Percentiles rank a stretch among this genome's conserved stretches.
Conservation (phyloP, 2,888 invertebrate species). For the Schrankia costaestrigalis region DNA sequence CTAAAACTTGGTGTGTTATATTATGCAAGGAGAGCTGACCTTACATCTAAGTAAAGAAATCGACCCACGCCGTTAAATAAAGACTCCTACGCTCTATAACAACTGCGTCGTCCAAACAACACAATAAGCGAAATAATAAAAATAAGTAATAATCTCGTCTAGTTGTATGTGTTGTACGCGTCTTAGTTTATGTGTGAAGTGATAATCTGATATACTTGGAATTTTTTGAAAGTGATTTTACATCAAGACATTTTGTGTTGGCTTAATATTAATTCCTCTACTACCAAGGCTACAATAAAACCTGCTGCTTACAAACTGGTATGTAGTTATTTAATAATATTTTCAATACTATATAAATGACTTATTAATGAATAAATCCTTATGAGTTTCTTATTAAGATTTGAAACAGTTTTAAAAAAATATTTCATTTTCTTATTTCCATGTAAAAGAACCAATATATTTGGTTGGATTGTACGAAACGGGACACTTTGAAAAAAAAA, state of each 20-base stretch:
- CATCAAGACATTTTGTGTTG: no score
- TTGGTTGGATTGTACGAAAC: no score
- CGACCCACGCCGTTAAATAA: slow-evolving; percentile 72
- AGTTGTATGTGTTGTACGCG: slow-evolving; percentile 19
- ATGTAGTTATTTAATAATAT: no score
- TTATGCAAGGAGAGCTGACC: slow-evolving; percentile 56
- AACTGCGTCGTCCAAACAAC: slow-evolving; percentile 50
- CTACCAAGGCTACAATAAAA: slow-evolving; percentile 49
- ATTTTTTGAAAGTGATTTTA: no score
- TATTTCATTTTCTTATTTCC: no score
- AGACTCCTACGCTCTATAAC: slow-evolving; percentile 66
- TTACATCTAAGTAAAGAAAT: slow-evolving; percentile 60
- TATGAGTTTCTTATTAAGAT: no score
- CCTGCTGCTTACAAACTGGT: slow-evolving; percentile 34
- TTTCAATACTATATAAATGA: no score
- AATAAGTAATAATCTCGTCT: slow-evolving; percentile 34
- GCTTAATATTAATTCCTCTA: slow-evolving; percentile 40
- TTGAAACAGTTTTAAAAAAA: no score
- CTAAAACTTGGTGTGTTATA: slow-evolving; percentile 43
- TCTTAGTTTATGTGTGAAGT: slow-evolving; percentile 35
- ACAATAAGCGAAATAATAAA: slow-evolving; percentile 52
- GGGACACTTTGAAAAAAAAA: no score
- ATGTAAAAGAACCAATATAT: no score
- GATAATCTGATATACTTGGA: slow-evolving; percentile 14
- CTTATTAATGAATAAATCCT: no score